These are phyloP conservation scores for Hylia prasina DNA, from an alignment of 2,113 vertebrate genomes.

Conservation along the genomic window DNA sequence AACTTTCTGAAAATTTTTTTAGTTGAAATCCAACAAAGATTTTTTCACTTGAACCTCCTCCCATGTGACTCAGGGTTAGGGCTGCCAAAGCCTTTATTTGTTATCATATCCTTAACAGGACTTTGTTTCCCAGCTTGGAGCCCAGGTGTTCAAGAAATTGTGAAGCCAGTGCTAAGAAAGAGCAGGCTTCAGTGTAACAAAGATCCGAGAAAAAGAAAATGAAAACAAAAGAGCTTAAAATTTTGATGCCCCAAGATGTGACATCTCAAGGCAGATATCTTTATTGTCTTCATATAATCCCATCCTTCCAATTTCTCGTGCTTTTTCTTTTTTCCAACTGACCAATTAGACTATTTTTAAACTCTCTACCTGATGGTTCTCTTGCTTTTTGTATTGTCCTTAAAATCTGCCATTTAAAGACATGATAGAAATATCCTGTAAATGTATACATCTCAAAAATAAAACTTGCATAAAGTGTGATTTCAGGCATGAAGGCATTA, in stretches of 20 bases:
- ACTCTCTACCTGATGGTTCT: not conserved
- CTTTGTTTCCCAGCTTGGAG: not conserved
- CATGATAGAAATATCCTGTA: not conserved
- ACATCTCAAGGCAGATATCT: not conserved
- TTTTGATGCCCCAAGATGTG: not conserved
- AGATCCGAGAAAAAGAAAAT: not conserved
- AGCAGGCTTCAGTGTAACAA: not conserved
- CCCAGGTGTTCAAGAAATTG: not conserved
- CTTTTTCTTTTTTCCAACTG: not conserved
- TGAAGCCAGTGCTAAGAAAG: not conserved
- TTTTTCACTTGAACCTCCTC: not conserved
- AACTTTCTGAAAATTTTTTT: not conserved
- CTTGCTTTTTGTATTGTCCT: not conserved
- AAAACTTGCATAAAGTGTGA: not conserved
- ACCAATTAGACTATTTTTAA: not conserved
- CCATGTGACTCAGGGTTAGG: fast-evolving
- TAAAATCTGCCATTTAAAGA: not conserved
- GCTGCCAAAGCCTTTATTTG: not conserved
- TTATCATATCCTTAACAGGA: not conserved
- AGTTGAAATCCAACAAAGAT: not conserved
- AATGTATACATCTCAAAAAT: not conserved
- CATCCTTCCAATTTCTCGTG: not conserved
- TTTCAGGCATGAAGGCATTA: not conserved
- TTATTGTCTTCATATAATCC: not conserved
- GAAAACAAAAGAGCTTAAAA: not conserved